Conservation (phyloP, 2,113 vertebrate genomes). For the Lonchura striata region DNA sequence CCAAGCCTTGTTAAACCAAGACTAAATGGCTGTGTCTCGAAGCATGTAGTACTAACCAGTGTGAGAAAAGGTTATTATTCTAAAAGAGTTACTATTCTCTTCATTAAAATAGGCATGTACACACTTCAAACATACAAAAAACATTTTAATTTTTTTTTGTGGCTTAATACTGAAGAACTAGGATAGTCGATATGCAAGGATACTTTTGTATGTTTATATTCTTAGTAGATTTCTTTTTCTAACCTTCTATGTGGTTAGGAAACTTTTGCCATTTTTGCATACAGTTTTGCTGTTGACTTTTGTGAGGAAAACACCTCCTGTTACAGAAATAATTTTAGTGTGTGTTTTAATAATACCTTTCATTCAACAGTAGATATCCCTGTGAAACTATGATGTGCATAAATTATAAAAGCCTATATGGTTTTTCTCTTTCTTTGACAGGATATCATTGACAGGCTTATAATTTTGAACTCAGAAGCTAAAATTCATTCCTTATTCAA, state of each 20-base stretch:
- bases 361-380: background rate
- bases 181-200: background rate
- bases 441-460: conserved; percentile 93
- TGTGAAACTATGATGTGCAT: background rate
- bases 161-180: background rate
- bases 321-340: background rate
- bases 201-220: background rate
- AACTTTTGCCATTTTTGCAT: background rate
- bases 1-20: background rate
- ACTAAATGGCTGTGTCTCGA: background rate
- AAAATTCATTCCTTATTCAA: conserved; percentile 94
- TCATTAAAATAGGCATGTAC: background rate
- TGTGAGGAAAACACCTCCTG: background rate
- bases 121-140: background rate
- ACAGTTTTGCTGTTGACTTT: background rate
- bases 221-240: no score
- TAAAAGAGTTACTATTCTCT: background rate
- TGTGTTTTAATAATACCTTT: background rate
- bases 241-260: background rate
- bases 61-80: background rate
- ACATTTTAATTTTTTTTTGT: background rate
- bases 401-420: background rate
- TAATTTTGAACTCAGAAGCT: conserved; percentile 89
- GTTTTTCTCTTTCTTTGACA: conserved; percentile 61
- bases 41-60: background rate